Evolutionary conservation across 1,140 invertebrate genomes (phyloP).

Genomic region (Zeugodacus cucurbitae): DNA sequence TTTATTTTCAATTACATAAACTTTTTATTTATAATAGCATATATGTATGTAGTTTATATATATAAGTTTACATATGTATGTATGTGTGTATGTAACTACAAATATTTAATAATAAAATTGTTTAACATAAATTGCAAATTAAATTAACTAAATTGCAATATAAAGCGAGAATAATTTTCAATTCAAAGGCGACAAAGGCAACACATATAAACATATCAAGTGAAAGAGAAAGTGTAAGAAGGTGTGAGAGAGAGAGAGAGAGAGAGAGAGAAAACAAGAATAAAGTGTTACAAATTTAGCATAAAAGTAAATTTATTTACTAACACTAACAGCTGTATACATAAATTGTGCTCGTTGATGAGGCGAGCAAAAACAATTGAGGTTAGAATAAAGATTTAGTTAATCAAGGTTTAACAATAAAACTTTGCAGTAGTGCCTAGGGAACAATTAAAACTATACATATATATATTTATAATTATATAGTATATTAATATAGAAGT

Average conservation of each 20-base stretch:
- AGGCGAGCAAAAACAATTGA: neutral
- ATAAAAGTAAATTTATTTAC: neutral
- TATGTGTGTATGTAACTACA: neutral
- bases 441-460: conserved; percentile 10
- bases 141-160: conserved; percentile 29
- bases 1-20: conserved; percentile 4
- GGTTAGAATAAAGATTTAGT: neutral
- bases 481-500: neutral
- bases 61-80: too few species aligned
- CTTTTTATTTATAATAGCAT: conserved; percentile 27
- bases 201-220: neutral
- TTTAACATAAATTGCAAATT: conserved; percentile 38
- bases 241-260: neutral
- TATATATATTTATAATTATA: neutral
- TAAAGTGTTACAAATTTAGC: neutral
- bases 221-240: neutral
- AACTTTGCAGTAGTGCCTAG: neutral
- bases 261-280: neutral
- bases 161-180: conserved; percentile 29
- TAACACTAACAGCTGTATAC: neutral
- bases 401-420: neutral
- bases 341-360: neutral
- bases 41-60: neutral
- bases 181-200: conserved; percentile 22
- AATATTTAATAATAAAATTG: conserved; percentile 30